Conservation (phyloP, 2,797 vertebrate genomes). For the Pipistrellus kuhlii region DNA sequence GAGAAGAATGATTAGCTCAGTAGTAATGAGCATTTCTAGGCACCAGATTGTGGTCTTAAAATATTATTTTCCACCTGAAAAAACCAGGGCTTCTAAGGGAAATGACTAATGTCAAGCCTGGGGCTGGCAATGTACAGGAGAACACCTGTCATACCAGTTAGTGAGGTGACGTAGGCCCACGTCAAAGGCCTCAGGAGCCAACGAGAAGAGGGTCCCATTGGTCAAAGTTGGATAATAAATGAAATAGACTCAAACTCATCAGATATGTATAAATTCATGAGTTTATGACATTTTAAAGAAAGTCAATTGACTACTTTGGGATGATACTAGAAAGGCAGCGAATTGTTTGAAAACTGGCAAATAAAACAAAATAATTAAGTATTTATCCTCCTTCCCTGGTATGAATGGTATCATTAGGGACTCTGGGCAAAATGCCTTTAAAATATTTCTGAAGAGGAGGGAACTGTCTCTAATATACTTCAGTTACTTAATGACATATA, state of each 20-base stretch:
- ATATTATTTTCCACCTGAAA: background rate
- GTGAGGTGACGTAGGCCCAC: background rate
- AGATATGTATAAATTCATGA: background rate
- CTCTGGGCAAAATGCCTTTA: background rate
- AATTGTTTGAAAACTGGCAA: constrained; percentile 8
- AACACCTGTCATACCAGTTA: background rate
- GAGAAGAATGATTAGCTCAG: background rate
- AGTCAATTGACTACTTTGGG: background rate
- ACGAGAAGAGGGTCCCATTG: background rate
- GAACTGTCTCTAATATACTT: background rate
- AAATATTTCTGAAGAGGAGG: background rate
- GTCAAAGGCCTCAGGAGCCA: background rate
- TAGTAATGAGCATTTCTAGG: background rate
- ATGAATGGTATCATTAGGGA: background rate
- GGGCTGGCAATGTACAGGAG: background rate
- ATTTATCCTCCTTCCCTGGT: background rate
- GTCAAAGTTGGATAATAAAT: background rate
- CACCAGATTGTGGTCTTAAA: background rate
- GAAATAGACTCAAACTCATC: constrained; percentile 5
- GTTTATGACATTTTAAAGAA: constrained; percentile 38
- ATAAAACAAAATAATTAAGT: background rate
- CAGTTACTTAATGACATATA: background rate
- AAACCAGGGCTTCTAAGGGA: background rate
- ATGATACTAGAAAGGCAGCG: background rate
- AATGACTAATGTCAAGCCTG: constrained; percentile 4